Evolutionary conservation across 2,888 invertebrate genomes (phyloP), one percentile per base, ranked within the genome.

Genomic region (Sicus ferrugineus): DNA sequence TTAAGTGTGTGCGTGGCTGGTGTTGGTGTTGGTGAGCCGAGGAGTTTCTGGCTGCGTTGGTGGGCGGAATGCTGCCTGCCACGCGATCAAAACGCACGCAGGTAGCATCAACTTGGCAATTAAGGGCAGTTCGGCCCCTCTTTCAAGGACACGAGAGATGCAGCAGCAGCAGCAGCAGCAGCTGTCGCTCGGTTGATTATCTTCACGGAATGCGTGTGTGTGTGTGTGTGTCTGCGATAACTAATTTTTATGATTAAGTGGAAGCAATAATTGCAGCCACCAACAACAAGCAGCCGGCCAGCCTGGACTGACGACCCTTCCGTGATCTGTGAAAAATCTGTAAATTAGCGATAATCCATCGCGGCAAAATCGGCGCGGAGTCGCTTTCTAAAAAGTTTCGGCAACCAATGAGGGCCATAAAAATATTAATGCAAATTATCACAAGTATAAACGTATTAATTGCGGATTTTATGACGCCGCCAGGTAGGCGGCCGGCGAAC

Each of bases 341-440:
- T n/a, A n/a, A n/a, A n/a, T n/a, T n/a, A n/a, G n/a, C n/a, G n/a
- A n/a, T n/a, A n/a, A n/a, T n/a, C n/a, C n/a, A n/a, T n/a, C n/a
- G n/a, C n/a, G n/a, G n/a, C n/a, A n/a, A n/a, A n/a, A n/a, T n/a
- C n/a, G n/a, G n/a, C n/a, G n/a, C n/a, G n/a, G n/a, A n/a, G n/a
- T n/a, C n/a, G n/a, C n/a, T n/a, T n/a, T n/a, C n/a, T n/a, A n/a
- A n/a, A n/a, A n/a, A n/a, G n/a, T 59, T 59, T 59, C 48, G 23
- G 19, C n/a, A 42, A 66, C 58, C 59, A 67, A 67, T 67, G 34
- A 30, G 31, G 21, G 21, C 34, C n/a, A 48, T 67, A 67, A 67
- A 67, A 67, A 59, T 58, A 58, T 59, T 46, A 59, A 28, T 54
- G 34, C 50, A 50, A 52, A 54, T 52, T 54, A 65, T 48, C 38